These are phyloP conservation scores for Caenorhabditis latens DNA, from an alignment of 1,140 invertebrate species.

Conservation along the genomic window DNA sequence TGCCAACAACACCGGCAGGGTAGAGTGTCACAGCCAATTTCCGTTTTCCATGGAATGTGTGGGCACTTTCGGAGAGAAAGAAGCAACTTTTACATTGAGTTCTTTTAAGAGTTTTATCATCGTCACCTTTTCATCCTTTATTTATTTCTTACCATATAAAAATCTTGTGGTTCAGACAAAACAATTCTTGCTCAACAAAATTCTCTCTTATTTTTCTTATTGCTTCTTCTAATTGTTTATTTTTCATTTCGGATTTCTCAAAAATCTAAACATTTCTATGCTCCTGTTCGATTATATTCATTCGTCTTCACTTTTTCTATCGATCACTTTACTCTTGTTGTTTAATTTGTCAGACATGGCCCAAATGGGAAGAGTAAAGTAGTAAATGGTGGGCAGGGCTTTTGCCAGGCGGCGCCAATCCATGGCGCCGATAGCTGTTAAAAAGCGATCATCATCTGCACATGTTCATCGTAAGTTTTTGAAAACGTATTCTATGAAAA, in stretches of 20 bases:
- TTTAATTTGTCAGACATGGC: slow-evolving; percentile 41
- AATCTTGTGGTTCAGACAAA: no score
- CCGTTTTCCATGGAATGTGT: neutral
- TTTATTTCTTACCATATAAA: neutral
- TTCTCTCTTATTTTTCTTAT: neutral
- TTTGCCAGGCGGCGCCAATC: slow-evolving; percentile 52
- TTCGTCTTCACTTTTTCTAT: neutral
- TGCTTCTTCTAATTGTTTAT: neutral
- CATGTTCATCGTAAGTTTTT: slow-evolving; percentile 29
- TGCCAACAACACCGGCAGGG: neutral
- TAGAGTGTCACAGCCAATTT: slow-evolving; percentile 50
- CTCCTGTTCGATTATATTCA: neutral
- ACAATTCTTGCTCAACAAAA: neutral
- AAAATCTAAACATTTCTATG: slow-evolving; percentile 9
- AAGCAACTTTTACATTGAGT: slow-evolving; percentile 34
- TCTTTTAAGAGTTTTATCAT: slow-evolving; percentile 11
- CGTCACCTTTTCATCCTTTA: neutral
- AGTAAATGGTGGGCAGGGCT: slow-evolving; percentile 54
- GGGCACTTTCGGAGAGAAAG: slow-evolving; percentile 19
- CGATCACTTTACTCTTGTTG: neutral
- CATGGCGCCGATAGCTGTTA: slow-evolving; percentile 31
- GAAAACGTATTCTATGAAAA: neutral
- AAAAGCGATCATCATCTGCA: slow-evolving; percentile 41
- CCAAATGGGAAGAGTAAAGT: slow-evolving; percentile 50
- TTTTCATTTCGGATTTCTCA: no score